Base-by-base conservation (phyloP, 23 tunicate genomes). In the Halocynthia roretzi region DNA sequence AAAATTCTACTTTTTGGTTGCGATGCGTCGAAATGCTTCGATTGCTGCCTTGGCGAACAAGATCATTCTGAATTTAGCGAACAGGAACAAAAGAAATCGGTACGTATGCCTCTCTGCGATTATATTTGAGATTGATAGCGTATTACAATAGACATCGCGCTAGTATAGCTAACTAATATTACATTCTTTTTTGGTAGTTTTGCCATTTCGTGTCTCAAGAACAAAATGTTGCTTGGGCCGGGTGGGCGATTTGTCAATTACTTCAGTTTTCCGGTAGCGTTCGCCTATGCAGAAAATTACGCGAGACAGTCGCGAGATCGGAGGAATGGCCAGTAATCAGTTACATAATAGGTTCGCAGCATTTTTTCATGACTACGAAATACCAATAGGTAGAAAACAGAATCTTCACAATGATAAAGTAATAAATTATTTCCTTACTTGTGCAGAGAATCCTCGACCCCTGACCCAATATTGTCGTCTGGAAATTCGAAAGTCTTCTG, bases 1-100 rank as follows among this genome's bases (percentile, higher is more conserved):
- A 83, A 89, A 84, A 62, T 89, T 67, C 70, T 89, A 12, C 40
- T 84, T n/a, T 78, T 86, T 22, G 88, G 96, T 14, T 89, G 96
- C 76, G 89, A 89, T 78, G 83, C 80, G 53, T 53, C 75, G 10
- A 83, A 70, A 66, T 89, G 96, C 51, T 76, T 89, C 20, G 12
- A 54, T 11, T 89, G 96, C 69, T 81, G 68, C 7, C 73, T 89
- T 49, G 96, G 88, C 50, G 77, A 83, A 9, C 80, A 64, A 40
- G 83, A 84, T 80, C 96, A 89, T 50, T 31, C 68, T 0, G 21
- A 52, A 7, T 89, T 73, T 54, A 48, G 31, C 20, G 82, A 75
- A 31, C 10, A 68, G 18, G 77, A 62, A 10, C 85, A 70, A 62
- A 81, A 69, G 52, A 80, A 64, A 84, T 83, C 85, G 79, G 96